Base-by-base conservation (phyloP, 2,888 invertebrate species). In the Drosophila kambysellisi region DNA sequence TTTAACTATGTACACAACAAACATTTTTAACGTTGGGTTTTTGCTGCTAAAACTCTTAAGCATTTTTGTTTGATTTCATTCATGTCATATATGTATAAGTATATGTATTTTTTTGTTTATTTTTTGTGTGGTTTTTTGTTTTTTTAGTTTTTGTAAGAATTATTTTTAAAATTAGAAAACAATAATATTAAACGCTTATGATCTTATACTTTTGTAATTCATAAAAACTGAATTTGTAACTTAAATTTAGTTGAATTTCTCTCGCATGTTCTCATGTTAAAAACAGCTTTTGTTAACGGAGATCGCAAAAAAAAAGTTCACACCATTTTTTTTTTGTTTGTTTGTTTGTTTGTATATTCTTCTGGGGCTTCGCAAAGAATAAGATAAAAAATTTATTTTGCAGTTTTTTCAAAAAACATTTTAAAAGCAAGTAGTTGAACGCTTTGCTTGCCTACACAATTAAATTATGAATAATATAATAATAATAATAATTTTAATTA, bases 361-460 rank as follows among this genome's bases (percentile, higher is more conserved):
- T 70, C 15, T 53, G 57, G 65, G 59, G 51, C 52, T 74, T 50
- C 15, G 41, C 43, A 41, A 68, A 67, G 50, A 71, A 63, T 39
- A 37, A 37, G 17, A 62, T 30, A 65, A 67, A 79, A 68, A 41
- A 66, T 76, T 76, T 63, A 57, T 71, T 82, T 75, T 85, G 79
- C 79, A 88, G 89, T 88, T 86, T 83, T 90, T 91, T 86, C 88
- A 89, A 85, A 90, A 89, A 91, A 90, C 86, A 89, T 73, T 74
- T 56, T 29, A 76, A 76, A 89, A 83, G 79, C 83, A 88, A 90
- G 90, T 90, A 90, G 87, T 88, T 81, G 75, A 61, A 70, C 72
- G 74, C 68, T 53, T 78, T 68, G 79, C 81, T 80, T 81, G 70
- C 78, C 65, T 81, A 79, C 57, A 46, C 53, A 67, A 69, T 53